A percentile compares a stretch with the other conserved stretches of the same genome.
phyloP scores from a whole-genome alignment of 2,888 invertebrate genomes.

The Aporophyla nigra region DNA sequence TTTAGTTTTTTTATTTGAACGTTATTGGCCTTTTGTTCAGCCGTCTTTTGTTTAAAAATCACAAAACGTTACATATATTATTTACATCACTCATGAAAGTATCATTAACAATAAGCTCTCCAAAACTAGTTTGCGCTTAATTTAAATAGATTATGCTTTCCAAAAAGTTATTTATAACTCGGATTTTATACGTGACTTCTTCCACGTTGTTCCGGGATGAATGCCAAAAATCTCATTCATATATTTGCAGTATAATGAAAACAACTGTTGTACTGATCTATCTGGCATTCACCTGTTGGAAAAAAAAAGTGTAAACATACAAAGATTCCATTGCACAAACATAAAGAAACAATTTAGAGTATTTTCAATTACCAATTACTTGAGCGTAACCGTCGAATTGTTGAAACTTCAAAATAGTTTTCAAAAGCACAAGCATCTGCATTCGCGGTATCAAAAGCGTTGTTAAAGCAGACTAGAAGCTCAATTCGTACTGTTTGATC shows the following conservation, averaged over 20 bases:
- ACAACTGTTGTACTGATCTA: conserved; percentile 2
- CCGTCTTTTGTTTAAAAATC: not conserved
- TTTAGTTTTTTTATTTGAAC: no score
- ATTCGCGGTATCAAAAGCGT: not conserved
- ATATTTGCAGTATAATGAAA: not conserved
- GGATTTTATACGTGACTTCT: not conserved
- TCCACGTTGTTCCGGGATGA: not conserved
- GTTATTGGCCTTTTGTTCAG: not conserved
- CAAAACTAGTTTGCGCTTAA: not conserved
- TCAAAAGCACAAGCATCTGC: not conserved
- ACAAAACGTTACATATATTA: not conserved
- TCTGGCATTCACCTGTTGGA: conserved; percentile 4
- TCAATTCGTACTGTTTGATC: not conserved
- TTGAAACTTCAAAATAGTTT: not conserved
- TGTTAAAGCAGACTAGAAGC: not conserved
- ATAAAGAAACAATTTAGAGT: no score
- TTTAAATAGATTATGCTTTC: conserved; percentile 1
- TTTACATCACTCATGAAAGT: not conserved
- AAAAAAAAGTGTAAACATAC: not conserved
- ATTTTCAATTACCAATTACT: no score
- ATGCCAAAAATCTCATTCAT: conserved; percentile 21
- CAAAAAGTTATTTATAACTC: conserved; percentile 1
- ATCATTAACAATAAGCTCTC: not conserved
- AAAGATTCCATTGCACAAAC: not conserved
- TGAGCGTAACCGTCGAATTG: not conserved